phyloP scores from a whole-genome alignment of 2,888 invertebrate genomes.

The Gonocerus acuteangulatus region DNA sequence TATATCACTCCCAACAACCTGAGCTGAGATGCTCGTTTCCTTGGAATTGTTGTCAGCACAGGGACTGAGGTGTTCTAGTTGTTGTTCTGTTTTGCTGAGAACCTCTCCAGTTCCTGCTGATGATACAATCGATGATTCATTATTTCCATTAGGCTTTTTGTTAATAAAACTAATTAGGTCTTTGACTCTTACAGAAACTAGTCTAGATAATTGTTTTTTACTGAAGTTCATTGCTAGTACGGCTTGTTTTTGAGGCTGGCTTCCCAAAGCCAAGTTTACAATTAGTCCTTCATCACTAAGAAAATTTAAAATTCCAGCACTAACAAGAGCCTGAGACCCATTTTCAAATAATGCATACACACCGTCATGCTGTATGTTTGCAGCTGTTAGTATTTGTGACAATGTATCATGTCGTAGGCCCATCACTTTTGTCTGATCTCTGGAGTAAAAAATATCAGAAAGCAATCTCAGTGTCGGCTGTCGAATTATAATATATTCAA shows the following conservation, averaged over 20 bases:
- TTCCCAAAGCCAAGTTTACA: conserved; percentile 72
- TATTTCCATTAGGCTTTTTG: neutral
- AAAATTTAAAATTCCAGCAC: conserved; percentile 73
- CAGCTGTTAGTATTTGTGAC: conserved; percentile 75
- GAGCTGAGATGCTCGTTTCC: too few species aligned
- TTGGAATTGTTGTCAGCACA: too few species aligned
- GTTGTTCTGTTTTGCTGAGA: too few species aligned
- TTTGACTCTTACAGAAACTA: conserved; percentile 62
- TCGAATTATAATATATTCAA: conserved; percentile 68
- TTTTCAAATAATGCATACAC: conserved; percentile 76
- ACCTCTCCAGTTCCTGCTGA: too few species aligned
- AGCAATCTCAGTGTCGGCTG: conserved; percentile 75
- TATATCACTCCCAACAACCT: too few species aligned
- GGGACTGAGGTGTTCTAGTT: too few species aligned
- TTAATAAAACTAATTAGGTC: conserved; percentile 22
- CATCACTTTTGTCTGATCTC: conserved; percentile 66
- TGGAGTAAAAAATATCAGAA: conserved; percentile 73
- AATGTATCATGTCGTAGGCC: conserved; percentile 79
- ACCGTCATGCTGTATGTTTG: conserved; percentile 66
- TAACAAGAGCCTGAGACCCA: conserved; percentile 74
- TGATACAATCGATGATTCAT: neutral
- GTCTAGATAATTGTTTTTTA: conserved; percentile 58
- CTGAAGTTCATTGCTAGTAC: conserved; percentile 73
- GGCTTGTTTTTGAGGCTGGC: conserved; percentile 69
- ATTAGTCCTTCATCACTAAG: conserved; percentile 60